Base-by-base conservation (phyloP, 1,140 invertebrate genomes). In the Euwallacea similis region DNA sequence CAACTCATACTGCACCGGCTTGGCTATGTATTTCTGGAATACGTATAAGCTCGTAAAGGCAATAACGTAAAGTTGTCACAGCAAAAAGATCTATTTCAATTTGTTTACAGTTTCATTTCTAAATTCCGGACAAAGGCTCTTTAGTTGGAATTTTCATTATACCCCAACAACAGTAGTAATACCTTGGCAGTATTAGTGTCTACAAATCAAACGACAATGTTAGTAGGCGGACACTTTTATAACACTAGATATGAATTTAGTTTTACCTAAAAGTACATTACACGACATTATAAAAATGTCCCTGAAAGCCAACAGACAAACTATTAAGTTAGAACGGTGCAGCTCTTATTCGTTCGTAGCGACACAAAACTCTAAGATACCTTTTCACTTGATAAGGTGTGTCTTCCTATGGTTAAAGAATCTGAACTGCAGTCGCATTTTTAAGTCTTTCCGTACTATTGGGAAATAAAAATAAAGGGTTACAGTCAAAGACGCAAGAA, bases 331-430 rank as follows among this genome's bases (percentile, higher is more conserved):
- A 33, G 21, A 33, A 33, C 21, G 21, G 21, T 63, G 42, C n/a
- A 46, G 13, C 46, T n/a, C 13, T 15, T 63, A 44, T 64, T 16
- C 50, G 44, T 16, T 33, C 21, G 21, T 33, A 33, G 21, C 9
- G 13, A 50, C 46, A 50, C 46, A 50, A 50, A 10, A 50, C 46
- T 11, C 13, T 50, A 11, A 13, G 9, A 50, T 50, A 50, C 46
- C 46, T 50, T 81, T 83, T 88, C 88, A 93, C 87, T 93, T 90
- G 87, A 92, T 91, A 87, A 91, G 88, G 84, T 88, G 88, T 82
- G 88, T 88, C 90, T 91, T 92, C 88, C 91, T 89, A 88, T 92
- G 92, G 88, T 93, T 93, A 92, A 93, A 93, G 90, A 94, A 93
- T 88, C 92, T 90, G 90, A 92, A 93, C 87, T 92, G 90, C 86